A percentile compares a stretch with the other conserved stretches of the same genome.
phyloP scores from a whole-genome alignment of 2,888 invertebrate species.

The Sinohyriopsis cumingii region DNA sequence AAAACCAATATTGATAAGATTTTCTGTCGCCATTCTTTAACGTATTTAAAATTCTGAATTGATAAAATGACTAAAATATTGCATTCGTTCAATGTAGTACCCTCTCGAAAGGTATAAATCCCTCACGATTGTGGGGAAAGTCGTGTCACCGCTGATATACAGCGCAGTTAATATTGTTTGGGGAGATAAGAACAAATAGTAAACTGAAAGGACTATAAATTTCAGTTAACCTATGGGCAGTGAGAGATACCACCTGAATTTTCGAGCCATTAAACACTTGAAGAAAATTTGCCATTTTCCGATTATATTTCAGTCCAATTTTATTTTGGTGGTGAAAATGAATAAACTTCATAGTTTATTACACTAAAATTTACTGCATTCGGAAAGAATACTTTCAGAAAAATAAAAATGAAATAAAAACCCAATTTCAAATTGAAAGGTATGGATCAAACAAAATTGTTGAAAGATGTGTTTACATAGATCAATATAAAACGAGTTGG shows the following conservation, averaged over 20 bases:
- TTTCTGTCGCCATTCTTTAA: constrained; percentile 33
- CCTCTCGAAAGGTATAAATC: constrained; percentile 33
- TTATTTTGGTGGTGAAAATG: too few species aligned
- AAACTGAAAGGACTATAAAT: constrained; percentile 3
- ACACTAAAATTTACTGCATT: too few species aligned
- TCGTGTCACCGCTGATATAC: constrained; percentile 9
- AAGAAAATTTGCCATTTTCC: too few species aligned
- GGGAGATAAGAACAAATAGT: constrained; percentile 7
- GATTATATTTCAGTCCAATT: too few species aligned
- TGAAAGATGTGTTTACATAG: too few species aligned
- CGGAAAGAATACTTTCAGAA: too few species aligned
- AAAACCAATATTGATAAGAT: constrained; percentile 35
- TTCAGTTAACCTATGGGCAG: neutral
- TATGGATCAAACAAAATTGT: too few species aligned
- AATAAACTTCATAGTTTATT: too few species aligned
- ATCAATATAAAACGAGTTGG: too few species aligned
- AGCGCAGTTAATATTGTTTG: constrained; percentile 2
- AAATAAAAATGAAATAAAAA: too few species aligned
- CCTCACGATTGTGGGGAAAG: constrained; percentile 7
- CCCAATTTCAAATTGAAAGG: too few species aligned
- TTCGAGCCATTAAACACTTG: too few species aligned
- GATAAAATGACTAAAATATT: constrained; percentile 43
- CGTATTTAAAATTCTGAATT: constrained; percentile 33
- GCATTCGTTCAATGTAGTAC: constrained; percentile 16
- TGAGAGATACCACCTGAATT: neutral